Conservation (phyloP, 2,888 invertebrate species). For the Deladenus siricidicola region DNA sequence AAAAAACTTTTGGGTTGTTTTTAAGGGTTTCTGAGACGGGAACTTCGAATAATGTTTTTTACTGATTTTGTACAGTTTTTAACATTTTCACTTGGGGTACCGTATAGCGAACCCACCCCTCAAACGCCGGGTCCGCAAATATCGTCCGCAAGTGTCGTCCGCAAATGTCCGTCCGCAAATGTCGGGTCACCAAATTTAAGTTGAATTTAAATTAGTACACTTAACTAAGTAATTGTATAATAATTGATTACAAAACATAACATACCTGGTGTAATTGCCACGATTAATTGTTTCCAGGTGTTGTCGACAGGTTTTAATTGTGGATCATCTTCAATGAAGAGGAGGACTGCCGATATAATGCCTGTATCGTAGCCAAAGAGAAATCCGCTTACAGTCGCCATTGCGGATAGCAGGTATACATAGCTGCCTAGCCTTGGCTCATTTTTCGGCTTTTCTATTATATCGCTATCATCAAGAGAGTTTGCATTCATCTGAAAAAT, state of each 20-base stretch:
- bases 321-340: slow-evolving; percentile 36
- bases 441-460: too few relatives aligned
- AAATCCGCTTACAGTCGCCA: slow-evolving; percentile 46
- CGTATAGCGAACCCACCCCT: slow-evolving; percentile 56
- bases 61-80: too few relatives aligned
- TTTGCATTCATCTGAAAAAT: too few relatives aligned
- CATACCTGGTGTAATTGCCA: slow-evolving; percentile 37
- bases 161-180: slow-evolving; percentile 25
- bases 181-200: too few relatives aligned
- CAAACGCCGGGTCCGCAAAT: slow-evolving; percentile 57
- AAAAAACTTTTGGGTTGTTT: background rate
- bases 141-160: slow-evolving; percentile 50
- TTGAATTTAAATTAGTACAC: too few relatives aligned
- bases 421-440: slow-evolving; percentile 33
- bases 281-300: slow-evolving; percentile 37
- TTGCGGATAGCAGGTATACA: slow-evolving; percentile 29
- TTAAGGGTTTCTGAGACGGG: too few relatives aligned
- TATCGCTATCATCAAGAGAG: too few relatives aligned
- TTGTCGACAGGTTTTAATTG: slow-evolving; percentile 37
- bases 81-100: too few relatives aligned
- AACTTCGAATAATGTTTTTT: too few relatives aligned
- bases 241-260: background rate
- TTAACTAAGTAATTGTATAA: background rate
- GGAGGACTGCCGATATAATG: slow-evolving; percentile 38
- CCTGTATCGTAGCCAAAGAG: slow-evolving; percentile 62